Percentiles rank a stretch among this genome's conserved stretches.
Evolutionary conservation across 2,797 vertebrate species (phyloP).

Genomic region (Pseudomugil gertrudae): DNA sequence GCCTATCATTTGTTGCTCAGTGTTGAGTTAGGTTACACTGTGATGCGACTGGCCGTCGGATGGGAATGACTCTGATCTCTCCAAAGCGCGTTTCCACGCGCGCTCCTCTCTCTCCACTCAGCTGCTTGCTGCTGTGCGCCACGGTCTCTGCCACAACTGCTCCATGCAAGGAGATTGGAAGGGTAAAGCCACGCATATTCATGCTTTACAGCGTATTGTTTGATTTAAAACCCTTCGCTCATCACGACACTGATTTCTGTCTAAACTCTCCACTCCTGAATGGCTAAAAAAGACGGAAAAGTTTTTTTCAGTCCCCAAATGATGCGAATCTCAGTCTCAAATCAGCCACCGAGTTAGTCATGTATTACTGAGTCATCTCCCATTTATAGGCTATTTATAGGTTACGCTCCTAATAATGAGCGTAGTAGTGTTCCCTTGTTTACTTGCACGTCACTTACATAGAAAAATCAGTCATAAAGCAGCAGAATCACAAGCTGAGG

Average conservation of each 20-base stretch:
- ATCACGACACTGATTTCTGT: neutral
- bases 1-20: constrained; percentile 23
- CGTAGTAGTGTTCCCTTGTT: neutral
- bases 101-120: constrained; percentile 69
- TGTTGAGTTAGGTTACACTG: constrained; percentile 23
- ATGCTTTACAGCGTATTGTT: neutral
- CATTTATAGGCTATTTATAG: neutral
- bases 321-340: neutral
- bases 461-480: constrained; percentile 5
- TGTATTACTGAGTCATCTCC: constrained; percentile 5
- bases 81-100: constrained; percentile 38
- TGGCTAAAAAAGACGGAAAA: neutral
- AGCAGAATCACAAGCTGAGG: constrained; percentile 4
- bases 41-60: constrained; percentile 31
- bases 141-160: constrained; percentile 56
- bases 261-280: neutral
- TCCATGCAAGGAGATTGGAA: constrained; percentile 45
- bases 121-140: constrained; percentile 60
- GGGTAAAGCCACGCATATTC: constrained; percentile 6
- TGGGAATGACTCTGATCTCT: constrained; percentile 58
- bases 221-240: neutral
- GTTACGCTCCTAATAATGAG: neutral
- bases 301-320: neutral
- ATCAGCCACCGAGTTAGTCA: neutral
- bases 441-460: neutral